Base-by-base conservation (phyloP, 2,797 vertebrate species). In the Moxostoma hubbsi region DNA sequence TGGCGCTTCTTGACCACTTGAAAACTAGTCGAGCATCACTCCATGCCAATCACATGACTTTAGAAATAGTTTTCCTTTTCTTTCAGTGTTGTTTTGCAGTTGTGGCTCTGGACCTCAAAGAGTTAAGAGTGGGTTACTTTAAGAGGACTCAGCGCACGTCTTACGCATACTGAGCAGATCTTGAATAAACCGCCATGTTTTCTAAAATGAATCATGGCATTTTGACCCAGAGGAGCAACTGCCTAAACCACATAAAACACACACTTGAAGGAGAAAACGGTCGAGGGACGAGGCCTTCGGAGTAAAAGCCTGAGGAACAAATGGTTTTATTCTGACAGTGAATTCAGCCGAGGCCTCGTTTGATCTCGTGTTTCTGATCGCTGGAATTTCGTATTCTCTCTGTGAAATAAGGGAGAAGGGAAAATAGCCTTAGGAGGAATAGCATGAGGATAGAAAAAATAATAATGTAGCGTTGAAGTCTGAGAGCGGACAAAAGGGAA, bases 281-380 rank as follows among this genome's bases (percentile, higher is more conserved):
- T 87, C 85, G 47, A 62, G 89, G 86, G 89, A 88, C 82, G 80
- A 79, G 47, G 87, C 62, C 58, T 86, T 75, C 80, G 80, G 87
- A 79, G 83, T 81, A 86, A 79, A 72, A 88, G 87, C 69, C 10
- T 49, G 79, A 85, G 84, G 86, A 93, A 92, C 92, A 93, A 93
- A 93, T 93, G 89, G 90, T 92, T 89, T 89, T 83, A 92, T 90
- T 86, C 88, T 92, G 92, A 92, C 92, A 90, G 92, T 82, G 87
- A 92, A 93, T 91, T 90, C 92, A 92, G 88, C 87, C 1, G 91
- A 91, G 92, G 91, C 91, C 86, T 86, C 84, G 87, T 93, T 92
- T 93, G 93, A 94, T 94, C 90, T 88, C 71, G 47, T 81, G 80
- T 74, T 84, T 83, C 86, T 91, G 90, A 93, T 92, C 89, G 90